Evolutionary conservation across 2,113 vertebrate genomes (phyloP).

Genomic region (Neomonachus schauinslandi): DNA sequence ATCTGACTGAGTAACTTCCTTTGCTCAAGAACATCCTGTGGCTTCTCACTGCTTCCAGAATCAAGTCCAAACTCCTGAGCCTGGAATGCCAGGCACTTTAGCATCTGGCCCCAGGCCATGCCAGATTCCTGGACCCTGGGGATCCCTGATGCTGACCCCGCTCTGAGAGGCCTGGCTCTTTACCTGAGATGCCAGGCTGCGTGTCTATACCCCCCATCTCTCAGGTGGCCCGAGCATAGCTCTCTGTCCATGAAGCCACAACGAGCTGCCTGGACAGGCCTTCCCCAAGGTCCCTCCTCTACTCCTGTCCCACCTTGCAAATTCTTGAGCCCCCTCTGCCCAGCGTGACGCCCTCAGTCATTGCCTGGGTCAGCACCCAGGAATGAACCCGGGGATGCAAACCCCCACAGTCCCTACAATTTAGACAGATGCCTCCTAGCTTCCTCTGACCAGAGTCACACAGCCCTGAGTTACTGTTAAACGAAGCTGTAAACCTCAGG

Average conservation of each 20-base stretch:
- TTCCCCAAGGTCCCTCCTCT: neutral
- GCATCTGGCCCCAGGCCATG: too few relatives aligned
- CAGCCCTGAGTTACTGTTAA: neutral
- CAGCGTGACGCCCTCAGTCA: accelerated
- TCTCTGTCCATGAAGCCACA: neutral
- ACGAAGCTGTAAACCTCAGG: neutral
- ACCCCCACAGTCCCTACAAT: neutral
- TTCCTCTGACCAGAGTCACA: neutral
- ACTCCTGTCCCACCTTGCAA: neutral
- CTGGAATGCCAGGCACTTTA: neutral
- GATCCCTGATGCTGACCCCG: neutral
- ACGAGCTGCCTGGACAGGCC: accelerated
- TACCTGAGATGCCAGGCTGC: neutral
- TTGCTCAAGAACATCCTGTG: neutral
- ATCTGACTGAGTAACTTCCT: neutral
- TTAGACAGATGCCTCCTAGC: neutral
- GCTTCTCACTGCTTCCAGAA: neutral
- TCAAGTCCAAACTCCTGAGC: neutral
- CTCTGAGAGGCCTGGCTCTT: neutral
- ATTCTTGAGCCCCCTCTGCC: neutral
- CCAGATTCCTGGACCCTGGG: neutral
- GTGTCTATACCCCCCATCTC: neutral
- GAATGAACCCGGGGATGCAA: neutral
- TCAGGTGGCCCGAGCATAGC: accelerated
- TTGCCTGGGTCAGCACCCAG: neutral